Base-by-base conservation (phyloP, 53 echinoderm and acorn worm species). In the Temnopleurus reevesii region DNA sequence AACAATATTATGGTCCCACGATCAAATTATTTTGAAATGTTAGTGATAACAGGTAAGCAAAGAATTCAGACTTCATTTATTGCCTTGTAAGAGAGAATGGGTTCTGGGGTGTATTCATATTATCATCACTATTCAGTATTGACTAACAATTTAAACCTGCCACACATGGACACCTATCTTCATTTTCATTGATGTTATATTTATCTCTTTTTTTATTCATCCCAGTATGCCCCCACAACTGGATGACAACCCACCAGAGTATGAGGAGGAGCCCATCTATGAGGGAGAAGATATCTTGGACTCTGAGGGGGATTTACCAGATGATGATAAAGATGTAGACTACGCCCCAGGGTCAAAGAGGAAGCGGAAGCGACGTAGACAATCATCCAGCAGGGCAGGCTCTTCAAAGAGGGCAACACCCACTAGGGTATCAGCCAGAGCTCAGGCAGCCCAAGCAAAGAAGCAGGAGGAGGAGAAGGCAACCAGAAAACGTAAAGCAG, bases 261-360 rank as follows among this genome's bases (percentile, higher is more conserved):
- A 60, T 53, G 86, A 85, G 23, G 86, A 85, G 28, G 45, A 49
- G 10, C 45, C 31, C 1, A 85, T 41, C 59, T 60, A 60, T 49
- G 49, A 87, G 4, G 86, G 43, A 2, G 76, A 71, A 30, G 34
- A 33, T 1, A 46, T 17, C 17, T 66, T 66, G 12, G 76, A 87
- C 28, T 53, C 66, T 2, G 66, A 87, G 10, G 53, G 13, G 6
- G 88, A 87, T 10, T 19, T 34, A 8, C 71, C 29, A 0, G 88
- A 87, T 34, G 88, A 87, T 36, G 76, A 65, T 18, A 87, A 87
- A 18, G 88, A 87, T 53, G 88, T 66, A 53, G 88, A 87, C 53
- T 87, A 87, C 23, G 66, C 76, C 0, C 88, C 88, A 31, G n/a
- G n/a, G n/a, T 49, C 46, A 15, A 24, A 24, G 15, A 53, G 23